These are phyloP conservation scores for Ooceraea biroi DNA, from an alignment of 1,140 invertebrate genomes.

Conservation along the genomic window DNA sequence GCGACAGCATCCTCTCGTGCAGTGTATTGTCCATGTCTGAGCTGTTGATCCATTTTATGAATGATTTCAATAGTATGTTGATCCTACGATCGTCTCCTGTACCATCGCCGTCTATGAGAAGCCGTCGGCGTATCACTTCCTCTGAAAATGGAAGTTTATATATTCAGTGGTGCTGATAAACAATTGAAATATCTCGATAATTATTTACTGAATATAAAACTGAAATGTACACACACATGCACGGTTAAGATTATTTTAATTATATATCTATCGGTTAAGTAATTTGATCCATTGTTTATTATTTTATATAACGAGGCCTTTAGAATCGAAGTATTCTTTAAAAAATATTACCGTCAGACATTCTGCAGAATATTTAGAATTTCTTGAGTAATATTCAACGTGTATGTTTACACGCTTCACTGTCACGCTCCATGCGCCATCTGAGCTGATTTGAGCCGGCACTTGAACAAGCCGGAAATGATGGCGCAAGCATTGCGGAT, in stretches of 20 bases:
- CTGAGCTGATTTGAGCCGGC: too few species aligned
- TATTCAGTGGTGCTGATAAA: too few species aligned
- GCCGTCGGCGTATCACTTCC: slow-evolving; percentile 95
- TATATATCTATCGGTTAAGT: not conserved
- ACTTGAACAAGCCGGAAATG: not conserved
- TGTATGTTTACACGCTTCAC: not conserved
- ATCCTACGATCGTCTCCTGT: slow-evolving; percentile 97
- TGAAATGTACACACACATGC: too few species aligned
- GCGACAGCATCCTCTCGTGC: slow-evolving; percentile 93
- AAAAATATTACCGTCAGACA: slow-evolving; percentile 56
- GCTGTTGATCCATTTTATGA: slow-evolving; percentile 94
- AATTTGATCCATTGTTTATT: not conserved
- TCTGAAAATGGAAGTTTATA: slow-evolving; percentile 88
- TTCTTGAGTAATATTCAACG: not conserved
- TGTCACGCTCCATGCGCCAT: not conserved
- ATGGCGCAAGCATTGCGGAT: too few species aligned
- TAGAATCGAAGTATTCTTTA: not conserved
- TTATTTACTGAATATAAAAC: too few species aligned
- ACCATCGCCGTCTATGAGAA: slow-evolving; percentile 98
- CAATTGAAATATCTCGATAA: too few species aligned
- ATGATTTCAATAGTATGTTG: slow-evolving; percentile 94
- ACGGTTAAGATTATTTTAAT: too few species aligned
- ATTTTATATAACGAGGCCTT: not conserved
- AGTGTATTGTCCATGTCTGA: slow-evolving; percentile 89
- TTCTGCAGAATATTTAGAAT: slow-evolving; percentile 10